These are phyloP conservation scores for Tapera naevia DNA, from an alignment of 2,797 vertebrate genomes.

Conservation along the genomic window DNA sequence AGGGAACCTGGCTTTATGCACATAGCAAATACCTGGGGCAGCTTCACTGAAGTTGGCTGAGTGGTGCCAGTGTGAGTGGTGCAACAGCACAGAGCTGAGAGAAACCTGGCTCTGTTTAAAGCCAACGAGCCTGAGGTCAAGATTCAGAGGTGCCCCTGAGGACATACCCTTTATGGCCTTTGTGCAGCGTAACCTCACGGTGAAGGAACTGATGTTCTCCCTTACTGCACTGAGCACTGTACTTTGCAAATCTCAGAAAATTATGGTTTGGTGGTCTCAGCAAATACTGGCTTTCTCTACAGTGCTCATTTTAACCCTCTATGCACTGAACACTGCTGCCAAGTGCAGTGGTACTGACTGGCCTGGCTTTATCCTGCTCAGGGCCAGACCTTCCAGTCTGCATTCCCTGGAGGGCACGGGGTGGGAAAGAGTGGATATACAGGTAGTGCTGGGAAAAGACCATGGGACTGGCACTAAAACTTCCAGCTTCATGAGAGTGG, in stretches of 20 bases:
- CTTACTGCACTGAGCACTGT: neutral
- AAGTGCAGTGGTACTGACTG: neutral
- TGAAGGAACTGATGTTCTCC: neutral
- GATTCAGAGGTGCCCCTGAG: neutral
- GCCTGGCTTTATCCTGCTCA: neutral
- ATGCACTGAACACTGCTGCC: rapidly evolving
- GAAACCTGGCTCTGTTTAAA: neutral
- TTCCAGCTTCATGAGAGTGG: neutral
- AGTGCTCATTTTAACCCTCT: neutral
- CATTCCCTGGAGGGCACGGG: rapidly evolving
- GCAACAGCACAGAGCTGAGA: neutral
- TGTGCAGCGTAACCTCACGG: neutral
- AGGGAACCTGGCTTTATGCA: neutral
- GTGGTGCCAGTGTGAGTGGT: rapidly evolving
- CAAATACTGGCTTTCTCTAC: neutral
- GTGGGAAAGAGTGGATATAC: too few relatives aligned
- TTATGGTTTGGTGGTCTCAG: neutral
- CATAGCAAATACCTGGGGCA: neutral
- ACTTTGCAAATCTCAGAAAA: neutral
- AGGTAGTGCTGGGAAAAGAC: neutral
- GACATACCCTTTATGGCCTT: neutral
- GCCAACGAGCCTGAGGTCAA: neutral
- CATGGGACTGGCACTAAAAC: neutral
- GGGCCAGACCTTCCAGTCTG: neutral
- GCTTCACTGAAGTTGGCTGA: neutral